Base-by-base conservation (phyloP, 2,797 vertebrate genomes). In the Pelochelys cantorii region DNA sequence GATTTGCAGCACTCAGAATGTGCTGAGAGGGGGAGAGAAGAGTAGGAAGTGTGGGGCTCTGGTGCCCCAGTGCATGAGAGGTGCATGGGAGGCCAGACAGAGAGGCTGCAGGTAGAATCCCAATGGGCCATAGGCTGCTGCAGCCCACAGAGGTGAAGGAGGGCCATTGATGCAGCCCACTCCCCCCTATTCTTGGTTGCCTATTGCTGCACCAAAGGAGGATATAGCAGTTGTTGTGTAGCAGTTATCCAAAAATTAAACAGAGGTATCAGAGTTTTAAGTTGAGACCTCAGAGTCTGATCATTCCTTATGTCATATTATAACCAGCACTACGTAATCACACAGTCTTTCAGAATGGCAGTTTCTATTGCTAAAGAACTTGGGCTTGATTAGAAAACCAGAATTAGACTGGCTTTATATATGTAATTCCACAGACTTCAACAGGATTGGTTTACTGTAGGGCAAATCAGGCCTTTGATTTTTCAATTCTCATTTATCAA, bases 401-500 rank as follows among this genome's bases (percentile, higher is more conserved):
- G 53, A 91, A 55, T 52, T 77, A 52, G 13, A 77, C 42, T 52
- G 14, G 14, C 82, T 96, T 95, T 81, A 92, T 55, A 52, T 75
- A 59, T 55, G 65, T 91, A 81, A 88, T 84, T 94, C 68, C 54
- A 7, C 57, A 82, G 85, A 34, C 48, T 89, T 88, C 92, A 84
- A 34, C 15, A 15, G 54, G 37, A 94, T 0, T 59, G 86, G 53
- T 78, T 95, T 89, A 31, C 80, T 37, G 60, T 55, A 31, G 88
- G 75, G 22, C 82, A 29, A 62, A 92, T 81, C 79, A 90, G 65
- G 87, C 84, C 85, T 56, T 54, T 80, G 81, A 29, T 90, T 91
- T 85, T 92, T 84, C 86, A 78, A 22, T 53, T 96, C 93, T 96
- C 0, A 1, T 65, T 94, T 94, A 93, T 85, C 83, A 62, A 42